Conservation (phyloP, 2,888 invertebrate genomes). For the Harmothoe impar region DNA sequence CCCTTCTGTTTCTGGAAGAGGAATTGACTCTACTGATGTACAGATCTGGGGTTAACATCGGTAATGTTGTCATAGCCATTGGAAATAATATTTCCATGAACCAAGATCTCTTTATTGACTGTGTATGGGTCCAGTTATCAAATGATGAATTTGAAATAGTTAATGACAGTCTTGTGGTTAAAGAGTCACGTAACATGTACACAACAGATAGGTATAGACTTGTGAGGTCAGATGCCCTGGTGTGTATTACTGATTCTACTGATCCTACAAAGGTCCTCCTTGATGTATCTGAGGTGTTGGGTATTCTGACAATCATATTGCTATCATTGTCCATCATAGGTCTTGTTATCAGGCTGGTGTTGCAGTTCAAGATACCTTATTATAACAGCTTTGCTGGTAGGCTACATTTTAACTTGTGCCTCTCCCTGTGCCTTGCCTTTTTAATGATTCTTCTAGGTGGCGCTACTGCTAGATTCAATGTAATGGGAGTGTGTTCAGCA, state of each 20-base stretch:
- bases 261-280: not conserved
- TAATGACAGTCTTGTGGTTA: not conserved
- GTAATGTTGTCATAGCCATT: not conserved
- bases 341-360: not conserved
- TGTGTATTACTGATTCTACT: not conserved
- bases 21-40: not conserved
- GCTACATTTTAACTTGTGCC: conserved; percentile 43
- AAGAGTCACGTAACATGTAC: not conserved
- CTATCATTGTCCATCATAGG: conserved; percentile 16
- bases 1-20: not conserved
- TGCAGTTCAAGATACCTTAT: conserved; percentile 28
- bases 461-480: not conserved
- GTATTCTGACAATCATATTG: conserved; percentile 16
- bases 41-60: not conserved
- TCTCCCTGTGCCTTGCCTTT: conserved; percentile 24
- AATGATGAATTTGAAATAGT: conserved; percentile 9
- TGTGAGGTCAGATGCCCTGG: not conserved
- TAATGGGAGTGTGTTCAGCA: not conserved
- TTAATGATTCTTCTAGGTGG: conserved; percentile 16
- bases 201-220: not conserved
- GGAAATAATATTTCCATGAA: not conserved
- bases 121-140: not conserved
- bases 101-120: not conserved
- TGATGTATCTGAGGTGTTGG: not conserved
- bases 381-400: conserved; percentile 36